Evolutionary conservation across 2,113 vertebrate species (phyloP).

Genomic region (Salvelinus namaycush): DNA sequence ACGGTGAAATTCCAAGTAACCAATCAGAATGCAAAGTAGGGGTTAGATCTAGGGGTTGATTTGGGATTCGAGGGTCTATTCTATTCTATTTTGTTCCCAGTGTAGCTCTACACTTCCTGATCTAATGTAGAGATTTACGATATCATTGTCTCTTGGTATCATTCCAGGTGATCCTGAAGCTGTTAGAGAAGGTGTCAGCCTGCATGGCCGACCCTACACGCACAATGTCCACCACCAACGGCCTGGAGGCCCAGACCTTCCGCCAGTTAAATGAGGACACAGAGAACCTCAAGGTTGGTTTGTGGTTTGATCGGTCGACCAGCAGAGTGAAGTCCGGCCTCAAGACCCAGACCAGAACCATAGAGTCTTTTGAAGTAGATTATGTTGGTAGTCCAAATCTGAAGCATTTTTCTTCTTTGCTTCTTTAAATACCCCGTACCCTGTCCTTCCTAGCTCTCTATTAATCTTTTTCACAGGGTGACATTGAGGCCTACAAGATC

Average conservation of each 20-base stretch:
- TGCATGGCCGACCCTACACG: slow-evolving; percentile 47
- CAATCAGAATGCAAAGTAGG: no score
- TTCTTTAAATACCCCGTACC: background rate
- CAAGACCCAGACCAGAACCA: no score
- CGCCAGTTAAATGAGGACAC: slow-evolving; percentile 76
- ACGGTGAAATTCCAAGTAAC: no score
- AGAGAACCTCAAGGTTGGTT: slow-evolving; percentile 83
- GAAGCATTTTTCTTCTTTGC: no score
- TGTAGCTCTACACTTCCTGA: no score
- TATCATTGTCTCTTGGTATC: background rate
- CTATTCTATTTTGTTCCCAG: no score
- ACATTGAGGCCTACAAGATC: slow-evolving; percentile 87
- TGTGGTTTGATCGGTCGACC: background rate
- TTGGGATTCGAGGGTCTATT: no score
- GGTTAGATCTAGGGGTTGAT: no score
- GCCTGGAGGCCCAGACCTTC: slow-evolving; percentile 55
- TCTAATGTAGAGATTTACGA: background rate
- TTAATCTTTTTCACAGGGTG: slow-evolving; percentile 76
- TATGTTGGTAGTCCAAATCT: background rate
- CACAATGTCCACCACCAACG: slow-evolving; percentile 1
- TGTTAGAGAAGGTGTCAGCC: slow-evolving; percentile 79
- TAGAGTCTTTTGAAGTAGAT: no score
- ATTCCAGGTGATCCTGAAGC: slow-evolving; percentile 81
- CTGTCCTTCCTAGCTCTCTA: background rate
- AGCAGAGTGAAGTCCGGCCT: background rate